A percentile compares a stretch with the other conserved stretches of the same genome.
These are phyloP conservation scores for Otocyon megalotis DNA, from an alignment of 2,113 vertebrate species.

Conservation along the genomic window DNA sequence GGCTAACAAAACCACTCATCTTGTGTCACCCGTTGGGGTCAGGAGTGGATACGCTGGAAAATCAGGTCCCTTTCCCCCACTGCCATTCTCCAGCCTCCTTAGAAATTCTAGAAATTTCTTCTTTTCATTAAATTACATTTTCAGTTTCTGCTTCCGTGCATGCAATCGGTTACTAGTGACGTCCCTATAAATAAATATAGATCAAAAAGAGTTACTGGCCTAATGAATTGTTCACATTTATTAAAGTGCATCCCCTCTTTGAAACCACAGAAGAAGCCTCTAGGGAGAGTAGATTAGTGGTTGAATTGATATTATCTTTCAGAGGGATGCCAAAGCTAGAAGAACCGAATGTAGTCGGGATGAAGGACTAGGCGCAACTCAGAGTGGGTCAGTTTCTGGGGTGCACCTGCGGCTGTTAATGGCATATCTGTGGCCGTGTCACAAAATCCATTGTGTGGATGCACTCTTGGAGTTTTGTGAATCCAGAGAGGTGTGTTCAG, in stretches of 20 bases:
- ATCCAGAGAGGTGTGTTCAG: neutral
- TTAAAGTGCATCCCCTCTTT: slow-evolving; percentile 76
- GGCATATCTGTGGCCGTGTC: neutral
- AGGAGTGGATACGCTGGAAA: neutral
- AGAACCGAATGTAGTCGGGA: neutral
- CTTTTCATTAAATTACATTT: slow-evolving; percentile 47
- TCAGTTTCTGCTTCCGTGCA: neutral
- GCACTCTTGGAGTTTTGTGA: neutral
- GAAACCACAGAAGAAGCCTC: slow-evolving; percentile 69
- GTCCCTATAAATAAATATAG: slow-evolving; percentile 58
- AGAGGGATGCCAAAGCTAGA: neutral
- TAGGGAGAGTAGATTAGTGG: slow-evolving; percentile 69
- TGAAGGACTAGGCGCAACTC: neutral
- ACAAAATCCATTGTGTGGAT: neutral
- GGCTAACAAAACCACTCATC: neutral
- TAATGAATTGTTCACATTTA: slow-evolving; percentile 79
- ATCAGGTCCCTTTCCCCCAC: neutral
- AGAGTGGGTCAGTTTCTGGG: slow-evolving; percentile 24
- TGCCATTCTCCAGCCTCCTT: neutral
- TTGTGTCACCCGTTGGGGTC: neutral
- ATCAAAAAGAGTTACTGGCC: slow-evolving; percentile 59
- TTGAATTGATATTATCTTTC: slow-evolving; percentile 69
- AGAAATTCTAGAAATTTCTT: slow-evolving; percentile 71
- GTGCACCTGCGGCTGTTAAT: neutral
- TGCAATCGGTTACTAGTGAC: neutral